Evolutionary conservation across 2,797 vertebrate species (phyloP).

Genomic region (Euthynnus affinis): DNA sequence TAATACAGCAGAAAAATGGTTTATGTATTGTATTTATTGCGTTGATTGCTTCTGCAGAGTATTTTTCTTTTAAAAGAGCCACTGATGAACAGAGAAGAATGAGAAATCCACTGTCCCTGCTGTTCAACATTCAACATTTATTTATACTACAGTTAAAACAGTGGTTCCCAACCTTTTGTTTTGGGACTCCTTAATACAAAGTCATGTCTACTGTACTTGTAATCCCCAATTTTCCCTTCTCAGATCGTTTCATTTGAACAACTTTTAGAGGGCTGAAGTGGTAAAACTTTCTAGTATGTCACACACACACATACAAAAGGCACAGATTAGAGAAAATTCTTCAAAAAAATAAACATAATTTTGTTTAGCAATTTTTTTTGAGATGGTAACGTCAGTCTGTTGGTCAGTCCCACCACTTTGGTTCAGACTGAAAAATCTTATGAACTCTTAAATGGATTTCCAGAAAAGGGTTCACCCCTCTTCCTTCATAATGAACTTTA

Average conservation of each 20-base stretch:
- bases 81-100: not conserved
- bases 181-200: not conserved
- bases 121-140: no score
- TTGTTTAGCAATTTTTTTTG: no score
- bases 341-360: not conserved
- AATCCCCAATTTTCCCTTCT: not conserved
- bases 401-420: no score
- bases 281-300: not conserved
- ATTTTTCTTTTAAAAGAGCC: not conserved
- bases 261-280: not conserved
- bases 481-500: no score
- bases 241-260: not conserved
- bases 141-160: not conserved
- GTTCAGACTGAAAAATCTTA: no score
- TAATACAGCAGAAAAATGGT: not conserved
- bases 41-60: no score
- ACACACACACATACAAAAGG: not conserved
- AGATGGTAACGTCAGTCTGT: no score
- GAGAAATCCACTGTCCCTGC: not conserved
- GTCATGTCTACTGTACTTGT: not conserved
- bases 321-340: not conserved
- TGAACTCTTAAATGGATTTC: no score
- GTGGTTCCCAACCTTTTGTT: not conserved
- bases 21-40: not conserved
- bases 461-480: no score